Conservation (phyloP, 1,140 invertebrate species). For the Apis mellifera region Amel_HAv3.1 CM009931.2:11080501-11081000, state of each 20-base stretch:
- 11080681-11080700: neutral
- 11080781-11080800: no score
- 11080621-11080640: no score
- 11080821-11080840: no score
- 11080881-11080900: no score
- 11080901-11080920: no score
- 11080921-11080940: neutral
- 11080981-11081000: slow-evolving; percentile 9
- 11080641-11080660: neutral
- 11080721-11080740: neutral
- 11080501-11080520: neutral
- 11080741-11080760: neutral
- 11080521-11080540: neutral
- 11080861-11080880: no score
- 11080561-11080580: neutral
- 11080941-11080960: neutral
- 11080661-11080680: neutral
- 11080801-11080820: no score
- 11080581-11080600: slow-evolving; percentile 1
- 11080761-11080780: no score
- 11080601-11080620: neutral
- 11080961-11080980: neutral
- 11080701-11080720: neutral
- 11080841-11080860: no score
- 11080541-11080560: no score